Base-by-base conservation (phyloP, 2,113 vertebrate species). In the Macquaria australasica region DNA sequence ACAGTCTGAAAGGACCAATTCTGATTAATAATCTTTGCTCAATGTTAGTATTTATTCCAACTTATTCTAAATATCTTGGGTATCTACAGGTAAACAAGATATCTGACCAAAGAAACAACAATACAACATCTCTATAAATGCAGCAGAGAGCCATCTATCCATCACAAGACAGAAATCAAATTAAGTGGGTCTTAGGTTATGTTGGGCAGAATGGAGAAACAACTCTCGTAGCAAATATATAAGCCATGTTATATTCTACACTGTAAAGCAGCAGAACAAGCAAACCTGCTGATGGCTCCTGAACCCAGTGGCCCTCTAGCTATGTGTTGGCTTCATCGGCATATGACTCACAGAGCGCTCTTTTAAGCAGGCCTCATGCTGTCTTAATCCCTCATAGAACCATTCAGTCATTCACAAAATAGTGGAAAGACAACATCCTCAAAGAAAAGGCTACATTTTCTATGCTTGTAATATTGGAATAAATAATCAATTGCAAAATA, bases 261-360 rank as follows among this genome's bases (percentile, higher is more conserved):
- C 28, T 60, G 51, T 60, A 43, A 23, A 75, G 76, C n/a, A 73
- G 76, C 16, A 25, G 25, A 67, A 34, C 28, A 41, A 18, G 48
- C 12, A 56, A 62, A 69, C 56, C 48, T 50, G 56, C 37, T 73
- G 45, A 62, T 3, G 20, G 66, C 50, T 51, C 1, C 64, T 55
- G 25, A 70, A 48, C 68, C 9, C 41, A 25, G 43, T n/a, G 23
- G 31, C 48, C 69, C 51, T 48, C 2, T 21, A 69, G 79, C 58
- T 79, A 37, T 21, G 7, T 7, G 16, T 55, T 0, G 0, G 63
- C 31, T 67, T 63, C 41, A 45, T 83, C 50, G 21, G 66, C 93
- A 91, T 69, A 89, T 94, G 94, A 94, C 91, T 86, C 53, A 28
- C 63, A 3, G 41, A 71, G 50, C 18, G 43, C 67, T 45, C 68